Evolutionary conservation across 2,888 invertebrate species (phyloP).

Genomic region (Diaprepes abbreviatus): DNA sequence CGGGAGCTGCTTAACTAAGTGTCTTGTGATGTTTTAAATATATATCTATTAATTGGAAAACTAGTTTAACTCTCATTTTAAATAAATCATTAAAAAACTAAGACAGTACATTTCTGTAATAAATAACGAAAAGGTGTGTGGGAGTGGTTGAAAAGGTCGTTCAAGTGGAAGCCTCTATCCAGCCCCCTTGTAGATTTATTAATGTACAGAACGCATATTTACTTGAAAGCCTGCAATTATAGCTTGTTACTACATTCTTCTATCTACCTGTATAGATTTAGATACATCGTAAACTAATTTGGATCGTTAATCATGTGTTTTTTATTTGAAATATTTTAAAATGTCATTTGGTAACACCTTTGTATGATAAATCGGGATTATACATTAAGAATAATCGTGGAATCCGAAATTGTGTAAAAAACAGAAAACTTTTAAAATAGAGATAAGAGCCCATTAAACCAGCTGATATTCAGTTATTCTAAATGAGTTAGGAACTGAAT

Average conservation of each 20-base stretch:
- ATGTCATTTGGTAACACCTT: too few species aligned
- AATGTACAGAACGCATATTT: constrained; percentile 40
- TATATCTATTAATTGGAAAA: not conserved
- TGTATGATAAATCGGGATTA: too few species aligned
- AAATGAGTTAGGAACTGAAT: too few species aligned
- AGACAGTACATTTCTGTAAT: constrained; percentile 32
- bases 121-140: constrained; percentile 44
- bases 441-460: too few species aligned
- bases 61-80: constrained; percentile 16
- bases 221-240: constrained; percentile 46
- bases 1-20: too few species aligned
- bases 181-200: constrained; percentile 46
- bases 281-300: constrained; percentile 18
- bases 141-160: constrained; percentile 48
- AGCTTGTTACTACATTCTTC: constrained; percentile 24
- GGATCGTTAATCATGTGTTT: constrained; percentile 14
- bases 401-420: too few species aligned
- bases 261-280: constrained; percentile 25
- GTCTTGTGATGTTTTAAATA: too few species aligned
- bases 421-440: too few species aligned
- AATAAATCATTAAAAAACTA: constrained; percentile 37
- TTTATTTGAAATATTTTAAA: not conserved
- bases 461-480: too few species aligned
- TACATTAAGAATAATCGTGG: too few species aligned
- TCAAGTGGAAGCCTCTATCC: constrained; percentile 44